These are phyloP conservation scores for Ivindomyrus marchei DNA, from an alignment of 2,113 vertebrate species.

Conservation along the genomic window DNA sequence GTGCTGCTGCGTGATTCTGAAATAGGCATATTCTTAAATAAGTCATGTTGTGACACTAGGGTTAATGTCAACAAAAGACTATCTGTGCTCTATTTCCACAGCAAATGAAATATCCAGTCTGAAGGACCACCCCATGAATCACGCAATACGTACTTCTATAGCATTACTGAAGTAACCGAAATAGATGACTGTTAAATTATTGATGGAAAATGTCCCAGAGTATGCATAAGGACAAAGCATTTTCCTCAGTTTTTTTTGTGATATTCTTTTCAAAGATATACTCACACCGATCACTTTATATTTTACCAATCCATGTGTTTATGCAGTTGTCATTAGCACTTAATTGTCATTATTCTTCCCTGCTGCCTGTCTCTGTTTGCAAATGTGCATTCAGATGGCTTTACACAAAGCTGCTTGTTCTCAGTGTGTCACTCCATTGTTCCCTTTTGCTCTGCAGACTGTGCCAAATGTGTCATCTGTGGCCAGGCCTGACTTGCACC, in stretches of 20 bases:
- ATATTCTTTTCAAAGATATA: neutral
- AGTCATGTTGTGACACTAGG: neutral
- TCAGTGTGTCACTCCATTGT: conserved; percentile 19
- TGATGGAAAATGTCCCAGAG: neutral
- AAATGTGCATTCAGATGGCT: neutral
- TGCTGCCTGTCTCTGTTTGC: conserved; percentile 27
- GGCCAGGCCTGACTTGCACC: neutral
- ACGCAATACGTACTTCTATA: neutral
- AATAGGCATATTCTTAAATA: neutral
- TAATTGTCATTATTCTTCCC: conserved; percentile 57
- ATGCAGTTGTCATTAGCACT: conserved; percentile 42
- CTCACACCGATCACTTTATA: neutral
- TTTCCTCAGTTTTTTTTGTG: neutral
- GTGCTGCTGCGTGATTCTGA: neutral
- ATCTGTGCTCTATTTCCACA: neutral
- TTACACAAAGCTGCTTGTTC: conserved; percentile 19
- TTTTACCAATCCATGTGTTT: neutral
- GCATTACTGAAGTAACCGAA: neutral
- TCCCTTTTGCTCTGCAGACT: neutral
- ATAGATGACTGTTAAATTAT: neutral
- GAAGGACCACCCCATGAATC: neutral
- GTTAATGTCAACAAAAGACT: neutral
- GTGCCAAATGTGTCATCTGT: conserved; percentile 3
- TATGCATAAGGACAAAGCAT: neutral
- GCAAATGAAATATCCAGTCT: neutral